phyloP scores from a whole-genome alignment of 1,140 invertebrate genomes.

The Linepithema humile region DNA sequence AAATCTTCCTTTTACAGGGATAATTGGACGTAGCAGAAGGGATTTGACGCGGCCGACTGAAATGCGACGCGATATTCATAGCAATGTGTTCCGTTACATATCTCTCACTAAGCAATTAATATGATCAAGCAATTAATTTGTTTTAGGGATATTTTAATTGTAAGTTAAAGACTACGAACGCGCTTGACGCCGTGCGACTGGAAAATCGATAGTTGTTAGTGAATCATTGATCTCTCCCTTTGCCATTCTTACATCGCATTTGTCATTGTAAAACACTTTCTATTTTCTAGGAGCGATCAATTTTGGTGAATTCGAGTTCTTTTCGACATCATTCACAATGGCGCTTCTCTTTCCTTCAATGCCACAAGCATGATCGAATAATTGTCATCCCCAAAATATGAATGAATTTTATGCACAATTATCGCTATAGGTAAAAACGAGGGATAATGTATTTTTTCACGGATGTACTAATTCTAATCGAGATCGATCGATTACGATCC shows the following conservation, averaged over 20 bases:
- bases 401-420: background rate
- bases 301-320: background rate
- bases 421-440: background rate
- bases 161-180: conserved; percentile 12
- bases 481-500: background rate
- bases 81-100: conserved; percentile 45
- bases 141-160: background rate
- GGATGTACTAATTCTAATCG: conserved; percentile 11
- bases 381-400: background rate
- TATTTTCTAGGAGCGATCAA: background rate
- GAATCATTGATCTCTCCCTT: background rate
- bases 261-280: background rate
- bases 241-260: background rate
- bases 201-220: conserved; percentile 1
- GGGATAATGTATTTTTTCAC: conserved; percentile 14
- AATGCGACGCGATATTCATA: conserved; percentile 13
- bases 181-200: background rate
- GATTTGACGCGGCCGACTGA: conserved; percentile 14
- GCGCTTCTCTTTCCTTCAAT: background rate
- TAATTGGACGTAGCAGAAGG: background rate
- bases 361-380: background rate
- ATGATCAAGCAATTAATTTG: conserved; percentile 25
- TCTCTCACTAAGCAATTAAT: conserved; percentile 31
- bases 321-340: background rate
- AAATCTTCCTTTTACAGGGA: conserved; percentile 7